These are phyloP conservation scores for Heliconius congener DNA, from an alignment of 1,140 invertebrate genomes.

Conservation along the genomic window DNA sequence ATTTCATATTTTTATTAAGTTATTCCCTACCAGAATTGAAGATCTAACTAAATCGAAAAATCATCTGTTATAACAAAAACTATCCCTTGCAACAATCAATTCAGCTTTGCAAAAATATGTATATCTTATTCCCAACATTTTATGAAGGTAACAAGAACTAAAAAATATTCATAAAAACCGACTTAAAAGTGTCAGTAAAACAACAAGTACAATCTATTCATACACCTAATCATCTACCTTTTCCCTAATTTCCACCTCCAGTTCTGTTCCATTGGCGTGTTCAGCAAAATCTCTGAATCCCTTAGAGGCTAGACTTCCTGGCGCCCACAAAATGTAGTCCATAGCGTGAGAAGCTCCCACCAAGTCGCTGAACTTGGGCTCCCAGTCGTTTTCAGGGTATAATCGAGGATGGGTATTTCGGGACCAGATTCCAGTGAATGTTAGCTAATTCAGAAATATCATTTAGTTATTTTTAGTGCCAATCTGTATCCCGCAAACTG, in stretches of 20 bases:
- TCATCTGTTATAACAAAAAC: no score
- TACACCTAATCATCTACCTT: slow-evolving; percentile 46
- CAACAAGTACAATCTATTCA: no score
- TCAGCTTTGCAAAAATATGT: background rate
- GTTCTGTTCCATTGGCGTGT: slow-evolving; percentile 61
- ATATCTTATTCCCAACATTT: no score
- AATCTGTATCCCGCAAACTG: no score
- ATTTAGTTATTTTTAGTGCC: no score
- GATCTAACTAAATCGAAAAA: no score
- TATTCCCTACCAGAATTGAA: no score
- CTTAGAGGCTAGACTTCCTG: slow-evolving; percentile 54
- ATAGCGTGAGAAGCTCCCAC: slow-evolving; percentile 64
- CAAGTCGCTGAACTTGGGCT: slow-evolving; percentile 61
- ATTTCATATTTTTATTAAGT: no score
- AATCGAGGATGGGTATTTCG: slow-evolving; percentile 65
- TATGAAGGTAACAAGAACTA: no score
- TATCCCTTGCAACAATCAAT: background rate
- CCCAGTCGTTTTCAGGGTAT: slow-evolving; percentile 71
- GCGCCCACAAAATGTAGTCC: slow-evolving; percentile 60
- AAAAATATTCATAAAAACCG: no score
- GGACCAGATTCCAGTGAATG: slow-evolving; percentile 70
- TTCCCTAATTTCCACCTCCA: slow-evolving; percentile 64
- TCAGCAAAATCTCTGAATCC: slow-evolving; percentile 64
- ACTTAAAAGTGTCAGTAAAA: no score
- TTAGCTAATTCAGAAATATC: slow-evolving; percentile 43